Percentiles rank a stretch among this genome's conserved stretches.
phyloP scores from a whole-genome alignment of 1,140 invertebrate genomes.

The Drosophila oshimai region DNA sequence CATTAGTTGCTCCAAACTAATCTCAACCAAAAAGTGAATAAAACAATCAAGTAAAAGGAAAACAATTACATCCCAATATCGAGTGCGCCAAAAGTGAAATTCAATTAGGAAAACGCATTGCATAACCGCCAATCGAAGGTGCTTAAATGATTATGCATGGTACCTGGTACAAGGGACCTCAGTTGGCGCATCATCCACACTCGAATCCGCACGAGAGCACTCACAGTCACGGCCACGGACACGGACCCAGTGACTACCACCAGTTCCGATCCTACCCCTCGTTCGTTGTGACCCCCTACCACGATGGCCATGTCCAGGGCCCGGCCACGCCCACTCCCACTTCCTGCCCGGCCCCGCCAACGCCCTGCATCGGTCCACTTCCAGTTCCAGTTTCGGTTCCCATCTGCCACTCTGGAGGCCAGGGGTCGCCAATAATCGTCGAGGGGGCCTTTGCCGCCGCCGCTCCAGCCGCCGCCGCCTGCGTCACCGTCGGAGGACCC shows the following conservation, averaged over 20 bases:
- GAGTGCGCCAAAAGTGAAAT: background rate
- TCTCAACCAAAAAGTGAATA: background rate
- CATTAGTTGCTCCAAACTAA: background rate
- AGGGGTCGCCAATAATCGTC: conserved; percentile 67
- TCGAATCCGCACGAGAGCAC: conserved; percentile 38
- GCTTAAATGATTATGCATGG: conserved; percentile 82
- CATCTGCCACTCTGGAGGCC: conserved; percentile 37
- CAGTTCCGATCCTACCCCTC: conserved; percentile 80
- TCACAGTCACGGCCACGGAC: conserved; percentile 24
- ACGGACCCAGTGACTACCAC: conserved; percentile 70
- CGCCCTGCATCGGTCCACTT: conserved; percentile 43
- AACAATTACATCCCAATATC: background rate
- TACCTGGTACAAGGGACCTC: conserved; percentile 82
- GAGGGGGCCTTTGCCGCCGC: conserved; percentile 61
- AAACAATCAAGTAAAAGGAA: background rate
- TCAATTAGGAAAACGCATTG: conserved; percentile 14
- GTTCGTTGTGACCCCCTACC: conserved; percentile 77
- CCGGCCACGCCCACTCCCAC: conserved; percentile 60
- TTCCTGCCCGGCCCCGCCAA: conserved; percentile 53
- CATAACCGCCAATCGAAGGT: conserved; percentile 21
- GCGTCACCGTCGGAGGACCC: conserved; percentile 28
- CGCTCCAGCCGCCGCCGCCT: conserved; percentile 45
- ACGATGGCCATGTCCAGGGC: conserved; percentile 61
- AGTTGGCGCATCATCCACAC: conserved; percentile 81
- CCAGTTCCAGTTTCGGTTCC: conserved; percentile 27